These are phyloP conservation scores for Orchestia grillus DNA, from an alignment of 1,140 invertebrate genomes.

Conservation along the genomic window DNA sequence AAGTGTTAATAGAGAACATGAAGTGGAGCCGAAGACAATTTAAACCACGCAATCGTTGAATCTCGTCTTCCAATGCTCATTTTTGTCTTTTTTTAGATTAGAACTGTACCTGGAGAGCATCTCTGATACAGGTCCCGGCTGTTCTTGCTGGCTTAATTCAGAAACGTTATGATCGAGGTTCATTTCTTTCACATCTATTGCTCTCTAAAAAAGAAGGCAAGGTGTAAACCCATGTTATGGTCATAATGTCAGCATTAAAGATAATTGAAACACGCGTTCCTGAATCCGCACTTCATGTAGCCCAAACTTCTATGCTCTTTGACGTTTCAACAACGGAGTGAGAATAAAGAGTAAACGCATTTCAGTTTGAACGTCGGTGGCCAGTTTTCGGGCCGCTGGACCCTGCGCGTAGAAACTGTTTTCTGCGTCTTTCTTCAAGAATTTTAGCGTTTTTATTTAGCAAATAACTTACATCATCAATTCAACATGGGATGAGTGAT, in stretches of 20 bases:
- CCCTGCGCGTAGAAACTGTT: too few species aligned
- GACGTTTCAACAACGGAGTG: neutral
- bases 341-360: neutral
- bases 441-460: neutral
- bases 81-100: too few species aligned
- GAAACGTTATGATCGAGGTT: neutral
- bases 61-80: too few species aligned
- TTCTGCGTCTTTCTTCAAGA: too few species aligned
- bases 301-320: too few species aligned
- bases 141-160: too few species aligned
- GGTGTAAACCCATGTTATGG: neutral
- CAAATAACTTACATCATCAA: neutral
- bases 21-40: too few species aligned
- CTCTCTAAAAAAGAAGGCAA: neutral
- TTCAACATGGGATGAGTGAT: neutral
- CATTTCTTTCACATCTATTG: neutral
- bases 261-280: neutral
- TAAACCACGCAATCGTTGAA: too few species aligned
- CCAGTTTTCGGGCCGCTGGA: neutral
- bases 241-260: neutral
- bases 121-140: too few species aligned
- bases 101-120: too few species aligned
- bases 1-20: too few species aligned
- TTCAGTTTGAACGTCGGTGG: neutral
- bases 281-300: too few species aligned